Percentiles rank a stretch among this genome's conserved stretches.
Conservation (phyloP, 2,888 invertebrate species). For the Furcula furcula region DNA sequence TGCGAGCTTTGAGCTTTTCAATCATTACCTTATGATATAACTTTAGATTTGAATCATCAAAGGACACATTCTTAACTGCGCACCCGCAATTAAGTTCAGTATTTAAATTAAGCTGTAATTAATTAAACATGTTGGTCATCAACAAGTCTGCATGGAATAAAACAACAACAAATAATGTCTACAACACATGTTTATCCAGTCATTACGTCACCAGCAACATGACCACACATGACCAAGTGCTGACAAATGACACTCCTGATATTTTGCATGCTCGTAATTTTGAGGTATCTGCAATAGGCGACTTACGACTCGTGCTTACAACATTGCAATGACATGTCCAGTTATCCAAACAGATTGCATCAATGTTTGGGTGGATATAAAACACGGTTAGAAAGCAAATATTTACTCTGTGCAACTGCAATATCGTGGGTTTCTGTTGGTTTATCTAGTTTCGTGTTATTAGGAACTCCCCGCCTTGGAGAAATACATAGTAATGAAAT, state of each 20-base stretch:
- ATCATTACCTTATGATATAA: no score
- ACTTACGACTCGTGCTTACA: not conserved
- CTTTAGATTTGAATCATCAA: no score
- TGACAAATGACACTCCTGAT: constrained; percentile 21
- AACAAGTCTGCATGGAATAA: no score
- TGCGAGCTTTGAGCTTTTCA: no score
- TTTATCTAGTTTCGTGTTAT: constrained; percentile 1
- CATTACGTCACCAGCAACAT: constrained; percentile 45
- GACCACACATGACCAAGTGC: constrained; percentile 26
- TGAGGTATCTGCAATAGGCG: no score
- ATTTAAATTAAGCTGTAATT: no score
- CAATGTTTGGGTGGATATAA: constrained; percentile 12
- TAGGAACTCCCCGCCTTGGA: constrained; percentile 12
- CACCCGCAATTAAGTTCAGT: no score
- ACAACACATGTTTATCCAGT: constrained; percentile 29
- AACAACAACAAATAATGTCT: constrained; percentile 31
- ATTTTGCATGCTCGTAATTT: constrained; percentile 19
- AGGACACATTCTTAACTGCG: no score
- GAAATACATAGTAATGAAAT: constrained; percentile 8
- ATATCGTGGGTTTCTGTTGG: constrained; percentile 9
- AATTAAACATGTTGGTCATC: no score
- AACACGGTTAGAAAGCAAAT: constrained; percentile 21
- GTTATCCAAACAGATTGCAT: constrained; percentile 19
- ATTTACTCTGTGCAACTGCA: constrained; percentile 17
- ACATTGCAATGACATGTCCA: constrained; percentile 12